A percentile compares a stretch with the other conserved stretches of the same genome.
Conservation (phyloP, 2,113 vertebrate genomes). For the Brachyhypopomus gauderio region DNA sequence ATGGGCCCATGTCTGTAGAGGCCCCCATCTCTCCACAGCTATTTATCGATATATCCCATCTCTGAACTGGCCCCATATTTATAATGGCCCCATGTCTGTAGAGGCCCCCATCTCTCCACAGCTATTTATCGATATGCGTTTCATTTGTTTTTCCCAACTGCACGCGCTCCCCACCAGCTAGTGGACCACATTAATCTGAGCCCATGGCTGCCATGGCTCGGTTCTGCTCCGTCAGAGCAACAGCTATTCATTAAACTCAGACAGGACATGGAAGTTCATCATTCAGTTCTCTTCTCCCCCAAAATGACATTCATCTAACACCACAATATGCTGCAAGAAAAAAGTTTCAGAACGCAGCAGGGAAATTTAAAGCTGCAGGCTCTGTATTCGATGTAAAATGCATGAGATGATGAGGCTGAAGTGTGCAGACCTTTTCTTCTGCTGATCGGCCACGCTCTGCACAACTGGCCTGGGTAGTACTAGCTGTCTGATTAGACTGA, state of each 20-base stretch:
- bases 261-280: slow-evolving; percentile 31
- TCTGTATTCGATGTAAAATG: too few species aligned
- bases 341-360: neutral
- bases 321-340: neutral
- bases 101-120: neutral
- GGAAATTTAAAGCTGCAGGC: neutral
- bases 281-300: neutral
- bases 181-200: slow-evolving; percentile 66
- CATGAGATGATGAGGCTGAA: too few species aligned
- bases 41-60: too few species aligned
- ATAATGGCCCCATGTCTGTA: too few species aligned
- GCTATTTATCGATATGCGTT: slow-evolving; percentile 62
- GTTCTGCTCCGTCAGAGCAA: slow-evolving; percentile 62
- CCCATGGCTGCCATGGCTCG: slow-evolving; percentile 74
- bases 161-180: slow-evolving; percentile 55
- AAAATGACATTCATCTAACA: neutral
- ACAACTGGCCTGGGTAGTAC: too few species aligned
- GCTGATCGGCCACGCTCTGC: too few species aligned
- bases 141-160: slow-evolving; percentile 10
- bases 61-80: too few species aligned
- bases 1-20: too few species aligned
- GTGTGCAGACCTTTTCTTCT: too few species aligned
- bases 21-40: too few species aligned
- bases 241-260: slow-evolving; percentile 66
- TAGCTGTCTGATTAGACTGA: too few species aligned